These are phyloP conservation scores for Australoheros scitulus DNA, from an alignment of 2,113 vertebrate species.

Conservation along the genomic window DNA sequence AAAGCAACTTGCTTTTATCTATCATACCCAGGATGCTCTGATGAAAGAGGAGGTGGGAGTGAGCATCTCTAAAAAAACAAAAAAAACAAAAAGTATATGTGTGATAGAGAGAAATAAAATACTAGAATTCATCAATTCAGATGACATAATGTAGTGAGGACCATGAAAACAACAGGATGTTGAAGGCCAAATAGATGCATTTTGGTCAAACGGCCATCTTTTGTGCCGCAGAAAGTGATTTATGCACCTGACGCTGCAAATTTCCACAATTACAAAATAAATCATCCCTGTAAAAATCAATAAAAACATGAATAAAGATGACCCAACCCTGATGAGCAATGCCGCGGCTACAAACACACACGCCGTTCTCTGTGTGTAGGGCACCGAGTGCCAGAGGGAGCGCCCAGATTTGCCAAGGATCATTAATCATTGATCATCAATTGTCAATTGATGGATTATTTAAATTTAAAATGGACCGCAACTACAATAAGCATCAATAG, in stretches of 20 bases:
- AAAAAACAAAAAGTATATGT: neutral
- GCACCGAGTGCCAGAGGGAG: neutral
- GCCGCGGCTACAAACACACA: neutral
- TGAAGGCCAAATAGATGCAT: neutral
- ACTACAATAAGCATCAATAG: neutral
- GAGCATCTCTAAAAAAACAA: neutral
- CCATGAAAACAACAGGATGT: neutral
- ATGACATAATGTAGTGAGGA: neutral
- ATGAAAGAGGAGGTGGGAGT: neutral
- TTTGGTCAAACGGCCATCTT: neutral
- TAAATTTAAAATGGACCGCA: neutral
- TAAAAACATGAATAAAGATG: conserved; percentile 63
- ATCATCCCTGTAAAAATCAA: conserved; percentile 48
- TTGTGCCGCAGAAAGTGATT: conserved; percentile 13
- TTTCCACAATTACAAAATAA: conserved; percentile 57
- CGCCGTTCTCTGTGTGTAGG: neutral
- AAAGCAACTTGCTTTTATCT: neutral
- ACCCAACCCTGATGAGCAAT: conserved; percentile 25
- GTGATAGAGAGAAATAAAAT: neutral
- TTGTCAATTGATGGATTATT: neutral
- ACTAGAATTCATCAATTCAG: neutral
- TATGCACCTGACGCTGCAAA: conserved; percentile 39
- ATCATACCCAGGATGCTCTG: neutral
- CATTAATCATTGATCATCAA: neutral
- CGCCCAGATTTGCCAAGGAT: neutral